Conservation (phyloP, 1,140 invertebrate genomes). For the Lordiphosa clarofinis region DNA sequence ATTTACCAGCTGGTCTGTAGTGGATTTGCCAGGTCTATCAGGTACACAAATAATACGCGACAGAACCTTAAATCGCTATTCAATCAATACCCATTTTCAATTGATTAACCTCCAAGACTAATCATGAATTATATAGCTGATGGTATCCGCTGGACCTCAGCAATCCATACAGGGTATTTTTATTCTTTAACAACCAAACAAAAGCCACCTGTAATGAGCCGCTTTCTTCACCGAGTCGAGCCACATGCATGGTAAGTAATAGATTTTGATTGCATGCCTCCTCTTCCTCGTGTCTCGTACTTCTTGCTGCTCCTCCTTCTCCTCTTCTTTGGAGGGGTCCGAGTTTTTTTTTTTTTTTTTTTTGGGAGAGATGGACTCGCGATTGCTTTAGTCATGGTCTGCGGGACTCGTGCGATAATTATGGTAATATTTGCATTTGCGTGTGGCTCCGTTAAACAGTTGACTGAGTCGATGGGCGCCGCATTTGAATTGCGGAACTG, state of each 20-base stretch:
- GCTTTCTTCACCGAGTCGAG: conserved; percentile 63
- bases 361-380: conserved; percentile 48
- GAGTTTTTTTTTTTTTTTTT: neutral
- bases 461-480: conserved; percentile 69
- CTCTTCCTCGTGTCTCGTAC: conserved; percentile 22
- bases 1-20: too few relatives aligned
- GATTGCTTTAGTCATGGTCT: conserved; percentile 77
- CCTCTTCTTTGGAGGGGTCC: conserved; percentile 3
- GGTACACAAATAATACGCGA: too few relatives aligned
- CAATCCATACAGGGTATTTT: conserved; percentile 21
- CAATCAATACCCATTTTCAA: too few relatives aligned
- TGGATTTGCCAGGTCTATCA: too few relatives aligned
- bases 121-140: too few relatives aligned
- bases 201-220: conserved; percentile 65
- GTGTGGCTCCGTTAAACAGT: conserved; percentile 75
- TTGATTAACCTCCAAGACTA: too few relatives aligned
- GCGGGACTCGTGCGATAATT: conserved; percentile 69
- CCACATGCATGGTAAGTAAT: conserved; percentile 62
- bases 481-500: conserved; percentile 30
- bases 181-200: conserved; percentile 37
- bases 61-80: too few relatives aligned
- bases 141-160: too few relatives aligned
- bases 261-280: conserved; percentile 69
- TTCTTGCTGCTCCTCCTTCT: neutral
- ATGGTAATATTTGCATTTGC: conserved; percentile 77